Evolutionary conservation across 2,888 invertebrate species (phyloP), one percentile per base, ranked within the genome.

Genomic region (Phania funesta): DNA sequence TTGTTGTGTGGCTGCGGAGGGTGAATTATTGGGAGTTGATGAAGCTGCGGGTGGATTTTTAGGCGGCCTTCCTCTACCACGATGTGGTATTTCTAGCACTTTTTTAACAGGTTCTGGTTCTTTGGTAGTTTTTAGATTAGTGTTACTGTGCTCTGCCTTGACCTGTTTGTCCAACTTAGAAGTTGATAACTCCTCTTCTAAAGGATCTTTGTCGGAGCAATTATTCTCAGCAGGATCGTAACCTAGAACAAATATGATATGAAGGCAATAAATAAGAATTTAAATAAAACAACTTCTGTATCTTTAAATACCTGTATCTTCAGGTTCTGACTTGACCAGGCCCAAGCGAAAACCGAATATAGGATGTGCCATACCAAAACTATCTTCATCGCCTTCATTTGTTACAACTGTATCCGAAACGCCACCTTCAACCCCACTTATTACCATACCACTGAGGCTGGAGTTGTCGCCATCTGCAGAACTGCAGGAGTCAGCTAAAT

Each of bases 261-360:
- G 26, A 71, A 58, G 16, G 5, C 18, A 24, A 44, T 35, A 52
- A 46, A 38, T 46, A 35, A 52, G 13, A 13, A 41, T 4, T 41
- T 32, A 22, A 22, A 24, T n/a, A 41, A 41, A 41, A 41, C 16
- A 16, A 16, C 16, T 6, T n/a, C 0, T 3, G n/a, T 20, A 6
- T 0, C 11, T 50, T 38, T 38, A 67, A 85, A 84, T 75, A 90
- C 91, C 90, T 76, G 86, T 87, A 83, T 90, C 91, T 3, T 85
- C 38, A 0, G 91, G 90, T 62, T 90, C 90, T 22, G 89, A 85
- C 71, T 90, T 90, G 26, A 90, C 87, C 29, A 87, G 84, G 0
- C 90, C 90, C 83, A 91, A 84, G 62, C 91, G 89, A 73, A 87
- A 90, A 0, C 90, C 91, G 71, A 90, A 90, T 79, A 90, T 90